Conservation (phyloP, 2,888 invertebrate species). For the Andrena minutula region DNA sequence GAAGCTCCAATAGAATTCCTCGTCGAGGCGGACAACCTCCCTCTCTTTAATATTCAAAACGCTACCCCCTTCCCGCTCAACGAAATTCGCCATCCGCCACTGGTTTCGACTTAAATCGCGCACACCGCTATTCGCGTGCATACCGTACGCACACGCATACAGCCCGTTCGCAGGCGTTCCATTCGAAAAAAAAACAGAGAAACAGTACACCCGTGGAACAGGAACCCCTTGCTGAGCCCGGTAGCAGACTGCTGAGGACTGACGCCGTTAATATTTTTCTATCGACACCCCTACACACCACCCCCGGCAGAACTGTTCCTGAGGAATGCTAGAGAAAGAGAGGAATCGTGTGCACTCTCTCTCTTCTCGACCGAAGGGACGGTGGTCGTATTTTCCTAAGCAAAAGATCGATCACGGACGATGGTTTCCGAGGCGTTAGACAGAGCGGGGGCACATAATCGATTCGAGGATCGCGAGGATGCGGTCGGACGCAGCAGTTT, state of each 20-base stretch:
- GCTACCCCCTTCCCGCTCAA: no score
- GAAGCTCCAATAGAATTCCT: no score
- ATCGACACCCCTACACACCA: not conserved
- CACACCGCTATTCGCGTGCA: not conserved
- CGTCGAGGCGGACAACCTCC: not conserved
- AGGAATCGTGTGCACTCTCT: not conserved
- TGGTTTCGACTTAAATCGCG: slow-evolving; percentile 15
- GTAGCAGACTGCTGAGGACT: slow-evolving; percentile 20
- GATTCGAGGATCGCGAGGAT: slow-evolving; percentile 7
- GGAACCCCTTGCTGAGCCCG: not conserved
- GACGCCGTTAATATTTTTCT: slow-evolving; percentile 42
- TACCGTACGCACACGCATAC: slow-evolving; percentile 18
- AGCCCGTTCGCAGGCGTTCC: slow-evolving; percentile 16
- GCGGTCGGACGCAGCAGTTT: slow-evolving; percentile 22
- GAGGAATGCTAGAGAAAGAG: not conserved
- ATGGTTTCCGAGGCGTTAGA: not conserved
- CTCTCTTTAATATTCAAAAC: not conserved
- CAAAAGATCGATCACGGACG: not conserved
- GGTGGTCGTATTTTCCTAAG: slow-evolving; percentile 8
- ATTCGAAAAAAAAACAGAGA: not conserved
- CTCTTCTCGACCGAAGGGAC: not conserved
- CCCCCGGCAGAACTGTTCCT: not conserved
- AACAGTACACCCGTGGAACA: not conserved
- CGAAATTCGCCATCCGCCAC: slow-evolving; percentile 9
- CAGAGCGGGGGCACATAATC: not conserved